These are phyloP conservation scores for Gallinago solitaria DNA, from an alignment of 2,797 vertebrate species.

Conservation along the genomic window DNA sequence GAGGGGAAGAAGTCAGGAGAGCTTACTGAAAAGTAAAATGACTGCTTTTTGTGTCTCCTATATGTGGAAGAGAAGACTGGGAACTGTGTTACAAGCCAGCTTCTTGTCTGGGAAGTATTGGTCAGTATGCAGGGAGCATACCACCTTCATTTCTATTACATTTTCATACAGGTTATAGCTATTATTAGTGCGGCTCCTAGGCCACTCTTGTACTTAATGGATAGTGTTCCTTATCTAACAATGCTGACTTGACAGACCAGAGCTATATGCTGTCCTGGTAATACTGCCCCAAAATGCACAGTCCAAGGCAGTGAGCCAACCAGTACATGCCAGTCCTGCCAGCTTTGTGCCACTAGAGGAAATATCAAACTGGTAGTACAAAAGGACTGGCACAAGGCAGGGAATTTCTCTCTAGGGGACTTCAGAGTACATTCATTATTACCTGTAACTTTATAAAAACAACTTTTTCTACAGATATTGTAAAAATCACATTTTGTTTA, in stretches of 20 bases:
- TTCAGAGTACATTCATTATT: neutral
- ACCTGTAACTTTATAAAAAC: conserved; percentile 1
- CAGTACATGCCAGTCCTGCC: neutral
- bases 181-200: neutral
- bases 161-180: neutral
- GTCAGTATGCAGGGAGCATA: fast-evolving
- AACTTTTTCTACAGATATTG: neutral
- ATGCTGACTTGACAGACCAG: neutral
- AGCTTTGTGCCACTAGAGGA: neutral
- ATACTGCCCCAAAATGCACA: neutral
- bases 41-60: neutral
- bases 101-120: fast-evolving
- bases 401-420: neutral
- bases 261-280: neutral
- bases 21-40: neutral
- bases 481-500: neutral
- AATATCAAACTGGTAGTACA: neutral
- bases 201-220: no score
- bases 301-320: neutral
- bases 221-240: neutral
- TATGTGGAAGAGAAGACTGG: neutral
- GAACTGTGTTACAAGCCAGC: neutral
- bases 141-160: neutral
- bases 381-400: neutral
- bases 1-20: neutral